Evolutionary conservation across 2,113 vertebrate species (phyloP).

Genomic region (Myodes glareolus): DNA sequence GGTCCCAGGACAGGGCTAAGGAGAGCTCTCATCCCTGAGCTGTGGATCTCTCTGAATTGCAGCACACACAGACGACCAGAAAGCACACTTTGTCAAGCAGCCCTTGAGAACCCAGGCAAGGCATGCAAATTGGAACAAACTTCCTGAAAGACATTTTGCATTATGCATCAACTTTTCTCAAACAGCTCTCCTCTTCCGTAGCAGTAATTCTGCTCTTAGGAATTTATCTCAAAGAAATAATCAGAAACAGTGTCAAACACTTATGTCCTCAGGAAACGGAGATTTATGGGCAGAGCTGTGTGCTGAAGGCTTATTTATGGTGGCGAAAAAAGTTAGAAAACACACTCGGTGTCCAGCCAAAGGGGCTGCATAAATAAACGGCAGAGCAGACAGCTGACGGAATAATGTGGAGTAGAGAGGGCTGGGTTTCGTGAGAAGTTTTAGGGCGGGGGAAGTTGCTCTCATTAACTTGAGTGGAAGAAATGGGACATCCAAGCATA

Average conservation of each 20-base stretch:
- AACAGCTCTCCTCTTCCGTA: background rate
- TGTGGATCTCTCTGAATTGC: background rate
- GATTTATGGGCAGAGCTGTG: background rate
- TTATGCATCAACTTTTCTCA: background rate
- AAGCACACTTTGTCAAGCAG: background rate
- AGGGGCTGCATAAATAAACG: conserved; percentile 2
- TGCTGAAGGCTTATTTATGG: conserved; percentile 25
- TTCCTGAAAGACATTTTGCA: background rate
- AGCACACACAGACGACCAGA: background rate
- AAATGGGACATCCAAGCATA: background rate
- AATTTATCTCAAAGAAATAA: conserved; percentile 69
- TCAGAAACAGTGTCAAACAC: conserved; percentile 59
- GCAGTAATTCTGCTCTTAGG: background rate
- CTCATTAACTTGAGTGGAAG: background rate
- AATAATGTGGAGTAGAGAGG: background rate
- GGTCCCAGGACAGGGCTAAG: background rate
- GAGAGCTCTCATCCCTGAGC: background rate
- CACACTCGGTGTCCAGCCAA: background rate
- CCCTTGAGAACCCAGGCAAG: background rate
- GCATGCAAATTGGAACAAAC: background rate
- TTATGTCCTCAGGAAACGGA: background rate
- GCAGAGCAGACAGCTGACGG: background rate
- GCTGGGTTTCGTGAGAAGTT: background rate
- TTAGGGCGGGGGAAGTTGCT: background rate
- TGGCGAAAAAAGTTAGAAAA: background rate